A percentile compares a stretch with the other conserved stretches of the same genome.
These are phyloP conservation scores for Alsophila aescularia DNA, from an alignment of 2,888 invertebrate genomes.

Conservation along the genomic window DNA sequence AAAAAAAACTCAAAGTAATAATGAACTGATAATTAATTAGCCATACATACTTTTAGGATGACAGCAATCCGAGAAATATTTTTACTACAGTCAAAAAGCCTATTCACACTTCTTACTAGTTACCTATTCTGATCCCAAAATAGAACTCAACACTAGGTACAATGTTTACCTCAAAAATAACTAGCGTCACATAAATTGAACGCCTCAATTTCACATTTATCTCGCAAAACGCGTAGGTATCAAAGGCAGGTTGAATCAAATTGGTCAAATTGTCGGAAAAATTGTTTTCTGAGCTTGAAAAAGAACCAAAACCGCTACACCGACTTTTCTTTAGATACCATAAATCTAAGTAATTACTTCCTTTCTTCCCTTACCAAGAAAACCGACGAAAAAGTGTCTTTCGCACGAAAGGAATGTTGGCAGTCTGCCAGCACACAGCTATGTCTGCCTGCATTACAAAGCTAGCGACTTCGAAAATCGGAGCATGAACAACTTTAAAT, in stretches of 20 bases:
- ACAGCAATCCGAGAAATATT: too few relatives aligned
- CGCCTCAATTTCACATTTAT: conserved; percentile 16
- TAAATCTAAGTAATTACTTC: conserved; percentile 80
- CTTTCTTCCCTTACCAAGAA: conserved; percentile 63
- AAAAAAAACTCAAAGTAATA: too few relatives aligned
- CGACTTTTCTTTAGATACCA: conserved; percentile 59
- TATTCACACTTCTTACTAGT: too few relatives aligned
- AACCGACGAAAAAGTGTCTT: conserved; percentile 59
- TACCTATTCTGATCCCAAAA: not conserved
- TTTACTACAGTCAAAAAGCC: too few relatives aligned
- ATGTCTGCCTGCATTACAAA: conserved; percentile 60
- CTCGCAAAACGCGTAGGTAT: conserved; percentile 16
- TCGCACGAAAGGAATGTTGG: conserved; percentile 67
- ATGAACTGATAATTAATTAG: too few relatives aligned
- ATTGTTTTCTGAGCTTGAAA: conserved; percentile 32
- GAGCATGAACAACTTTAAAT: conserved; percentile 24
- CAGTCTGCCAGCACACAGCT: conserved; percentile 58
- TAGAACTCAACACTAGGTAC: not conserved
- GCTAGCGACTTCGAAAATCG: conserved; percentile 36
- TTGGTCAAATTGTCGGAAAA: conserved; percentile 35
- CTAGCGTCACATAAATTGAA: conserved; percentile 10
- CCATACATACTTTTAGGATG: too few relatives aligned
- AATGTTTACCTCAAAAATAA: conserved; percentile 12
- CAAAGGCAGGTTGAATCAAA: conserved; percentile 28
- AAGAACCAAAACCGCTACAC: conserved; percentile 40